These are phyloP conservation scores for Bradypodion ventrale DNA, from an alignment of 2,797 vertebrate genomes.

Conservation along the genomic window DNA sequence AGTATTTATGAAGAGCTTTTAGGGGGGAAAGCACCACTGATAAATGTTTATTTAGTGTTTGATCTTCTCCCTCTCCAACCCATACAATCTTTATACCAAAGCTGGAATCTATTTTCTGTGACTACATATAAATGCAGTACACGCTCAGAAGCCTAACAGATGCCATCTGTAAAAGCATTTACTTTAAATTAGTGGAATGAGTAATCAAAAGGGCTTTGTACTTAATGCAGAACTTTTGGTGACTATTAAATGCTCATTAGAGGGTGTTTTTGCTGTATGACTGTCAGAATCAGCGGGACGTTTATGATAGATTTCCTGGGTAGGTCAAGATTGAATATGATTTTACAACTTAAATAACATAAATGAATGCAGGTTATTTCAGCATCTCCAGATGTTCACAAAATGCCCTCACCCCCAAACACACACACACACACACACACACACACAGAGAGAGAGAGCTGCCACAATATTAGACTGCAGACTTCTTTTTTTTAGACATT, in stretches of 20 bases:
- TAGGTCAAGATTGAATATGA: slow-evolving; percentile 86
- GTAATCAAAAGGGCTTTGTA: slow-evolving; percentile 88
- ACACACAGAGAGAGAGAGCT: too few species aligned
- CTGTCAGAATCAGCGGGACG: slow-evolving; percentile 85
- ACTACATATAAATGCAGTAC: slow-evolving; percentile 79
- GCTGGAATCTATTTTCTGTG: slow-evolving; percentile 83
- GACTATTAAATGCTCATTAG: slow-evolving; percentile 88
- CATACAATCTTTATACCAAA: slow-evolving; percentile 73
- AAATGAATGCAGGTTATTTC: slow-evolving; percentile 84
- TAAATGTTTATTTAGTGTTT: slow-evolving; percentile 80
- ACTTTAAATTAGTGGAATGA: slow-evolving; percentile 87
- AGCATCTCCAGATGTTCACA: slow-evolving; percentile 82
- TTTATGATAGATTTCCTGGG: slow-evolving; percentile 86
- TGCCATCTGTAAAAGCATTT: slow-evolving; percentile 88
- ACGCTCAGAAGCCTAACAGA: slow-evolving; percentile 81
- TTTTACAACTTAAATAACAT: slow-evolving; percentile 84
- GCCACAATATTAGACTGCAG: slow-evolving; percentile 61
- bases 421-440: slow-evolving; percentile 28
- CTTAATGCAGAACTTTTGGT: slow-evolving; percentile 88
- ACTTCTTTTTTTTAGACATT: slow-evolving; percentile 62
- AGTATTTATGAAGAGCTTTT: slow-evolving; percentile 75
- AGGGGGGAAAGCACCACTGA: slow-evolving; percentile 59
- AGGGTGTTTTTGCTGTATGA: slow-evolving; percentile 85
- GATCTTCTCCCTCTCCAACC: slow-evolving; percentile 69
- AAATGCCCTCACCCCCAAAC: slow-evolving; percentile 71